Conservation (phyloP, 2,113 vertebrate species). For the Neolamprologus sp. region DNA sequence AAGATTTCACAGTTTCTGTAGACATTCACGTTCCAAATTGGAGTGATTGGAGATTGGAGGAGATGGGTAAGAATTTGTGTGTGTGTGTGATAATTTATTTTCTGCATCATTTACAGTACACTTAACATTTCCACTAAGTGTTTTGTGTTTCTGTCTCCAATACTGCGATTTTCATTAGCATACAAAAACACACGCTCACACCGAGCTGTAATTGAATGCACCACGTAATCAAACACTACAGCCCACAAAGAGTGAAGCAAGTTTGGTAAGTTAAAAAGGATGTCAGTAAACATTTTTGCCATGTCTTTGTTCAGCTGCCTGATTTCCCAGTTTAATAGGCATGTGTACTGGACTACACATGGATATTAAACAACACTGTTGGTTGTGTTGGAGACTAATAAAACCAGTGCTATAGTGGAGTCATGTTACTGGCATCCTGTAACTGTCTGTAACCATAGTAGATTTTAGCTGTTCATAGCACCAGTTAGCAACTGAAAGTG, state of each 20-base stretch:
- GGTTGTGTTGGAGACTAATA: slow-evolving; percentile 20
- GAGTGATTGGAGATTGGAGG: slow-evolving; percentile 44
- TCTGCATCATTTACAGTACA: slow-evolving; percentile 15
- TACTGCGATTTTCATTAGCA: slow-evolving; percentile 13
- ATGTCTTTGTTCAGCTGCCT: slow-evolving; percentile 38
- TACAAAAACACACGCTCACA: background rate
- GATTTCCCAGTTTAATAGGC: slow-evolving; percentile 51
- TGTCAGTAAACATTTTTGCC: slow-evolving; percentile 49
- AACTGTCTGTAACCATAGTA: slow-evolving; percentile 19
- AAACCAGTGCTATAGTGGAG: slow-evolving; percentile 3
- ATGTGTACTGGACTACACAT: slow-evolving; percentile 53
- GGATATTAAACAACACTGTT: slow-evolving; percentile 46
- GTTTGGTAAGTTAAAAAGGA: slow-evolving; percentile 58
- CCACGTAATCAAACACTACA: slow-evolving; percentile 26
- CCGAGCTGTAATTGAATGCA: slow-evolving; percentile 29
- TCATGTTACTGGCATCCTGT: slow-evolving; percentile 62
- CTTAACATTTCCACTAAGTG: slow-evolving; percentile 39
- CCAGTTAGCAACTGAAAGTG: slow-evolving; percentile 42
- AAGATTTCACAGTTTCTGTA: background rate
- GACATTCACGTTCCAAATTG: background rate
- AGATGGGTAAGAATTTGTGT: slow-evolving; percentile 45
- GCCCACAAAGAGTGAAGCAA: slow-evolving; percentile 33
- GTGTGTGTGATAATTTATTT: background rate
- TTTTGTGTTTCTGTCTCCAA: slow-evolving; percentile 51
- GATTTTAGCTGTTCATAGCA: slow-evolving; percentile 42